Evolutionary conservation across 1,140 invertebrate species (phyloP).

Genomic region (Caenorhabditis inopinata): DNA sequence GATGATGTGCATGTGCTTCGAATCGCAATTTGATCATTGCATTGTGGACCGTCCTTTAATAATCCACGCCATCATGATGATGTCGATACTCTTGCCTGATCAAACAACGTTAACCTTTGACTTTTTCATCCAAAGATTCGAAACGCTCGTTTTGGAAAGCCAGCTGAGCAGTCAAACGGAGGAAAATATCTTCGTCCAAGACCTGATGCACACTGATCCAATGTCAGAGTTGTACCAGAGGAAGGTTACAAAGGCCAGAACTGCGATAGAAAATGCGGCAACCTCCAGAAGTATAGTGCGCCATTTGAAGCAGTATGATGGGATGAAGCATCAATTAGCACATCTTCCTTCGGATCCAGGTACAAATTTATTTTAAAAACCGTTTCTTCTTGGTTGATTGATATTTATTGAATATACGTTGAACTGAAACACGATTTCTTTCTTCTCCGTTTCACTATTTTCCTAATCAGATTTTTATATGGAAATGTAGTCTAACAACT

Average conservation of each 20-base stretch:
- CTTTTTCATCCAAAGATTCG: conserved; percentile 95
- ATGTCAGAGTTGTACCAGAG: conserved; percentile 83
- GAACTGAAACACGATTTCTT: too few species aligned
- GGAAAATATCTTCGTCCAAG: conserved; percentile 77
- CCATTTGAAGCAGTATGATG: conserved; percentile 84
- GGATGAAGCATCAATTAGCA: conserved; percentile 80
- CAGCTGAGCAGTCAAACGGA: conserved; percentile 83
- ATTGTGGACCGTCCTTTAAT: conserved; percentile 95
- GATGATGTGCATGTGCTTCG: conserved; percentile 69
- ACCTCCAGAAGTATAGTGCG: conserved; percentile 80
- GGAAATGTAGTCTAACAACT: too few species aligned
- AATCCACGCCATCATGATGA: conserved; percentile 88
- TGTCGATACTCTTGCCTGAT: conserved; percentile 88
- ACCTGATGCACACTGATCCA: conserved; percentile 83
- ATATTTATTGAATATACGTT: too few species aligned
- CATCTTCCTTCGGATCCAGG: conserved; percentile 32
- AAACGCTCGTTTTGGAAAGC: conserved; percentile 89
- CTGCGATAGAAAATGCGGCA: conserved; percentile 76
- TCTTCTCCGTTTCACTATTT: neutral
- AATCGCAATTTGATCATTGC: conserved; percentile 74
- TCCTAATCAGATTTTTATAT: too few species aligned
- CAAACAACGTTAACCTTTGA: conserved; percentile 90
- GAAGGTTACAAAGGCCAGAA: conserved; percentile 84
- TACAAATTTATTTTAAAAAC: neutral
- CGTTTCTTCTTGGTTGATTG: too few species aligned